Conservation (phyloP, 2,888 invertebrate genomes). For the Hipparchia semele region DNA sequence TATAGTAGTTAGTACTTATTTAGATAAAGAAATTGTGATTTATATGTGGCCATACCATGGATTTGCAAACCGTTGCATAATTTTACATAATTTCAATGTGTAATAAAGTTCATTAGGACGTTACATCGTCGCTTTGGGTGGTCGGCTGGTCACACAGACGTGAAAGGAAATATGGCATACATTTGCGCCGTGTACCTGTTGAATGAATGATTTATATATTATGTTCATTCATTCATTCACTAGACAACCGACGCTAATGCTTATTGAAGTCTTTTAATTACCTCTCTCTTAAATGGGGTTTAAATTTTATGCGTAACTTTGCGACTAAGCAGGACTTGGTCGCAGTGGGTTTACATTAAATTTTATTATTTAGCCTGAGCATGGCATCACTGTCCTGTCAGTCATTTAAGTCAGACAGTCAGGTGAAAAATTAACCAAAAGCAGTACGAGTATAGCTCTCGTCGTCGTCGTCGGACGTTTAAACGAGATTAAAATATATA, state of each 20-base stretch:
- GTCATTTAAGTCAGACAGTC: no score
- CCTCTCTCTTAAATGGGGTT: not conserved
- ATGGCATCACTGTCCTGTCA: no score
- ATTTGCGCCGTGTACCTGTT: slow-evolving; percentile 14
- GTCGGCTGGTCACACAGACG: slow-evolving; percentile 13
- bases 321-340: no score
- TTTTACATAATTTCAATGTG: slow-evolving; percentile 10
- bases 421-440: no score
- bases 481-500: no score
- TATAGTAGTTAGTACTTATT: not conserved
- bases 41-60: not conserved
- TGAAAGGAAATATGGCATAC: slow-evolving; percentile 19
- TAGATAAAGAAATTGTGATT: not conserved
- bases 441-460: no score
- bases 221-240: slow-evolving; percentile 6
- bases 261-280: not conserved
- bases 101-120: slow-evolving; percentile 19
- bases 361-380: no score
- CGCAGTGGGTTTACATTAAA: no score
- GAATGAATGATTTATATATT: slow-evolving; percentile 17
- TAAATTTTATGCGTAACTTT: not conserved
- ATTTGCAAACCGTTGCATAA: slow-evolving; percentile 9
- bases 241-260: not conserved
- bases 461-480: no score
- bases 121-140: slow-evolving; percentile 10